These are phyloP conservation scores for Therioaphis trifolii DNA, from an alignment of 2,888 invertebrate genomes.

Conservation along the genomic window DNA sequence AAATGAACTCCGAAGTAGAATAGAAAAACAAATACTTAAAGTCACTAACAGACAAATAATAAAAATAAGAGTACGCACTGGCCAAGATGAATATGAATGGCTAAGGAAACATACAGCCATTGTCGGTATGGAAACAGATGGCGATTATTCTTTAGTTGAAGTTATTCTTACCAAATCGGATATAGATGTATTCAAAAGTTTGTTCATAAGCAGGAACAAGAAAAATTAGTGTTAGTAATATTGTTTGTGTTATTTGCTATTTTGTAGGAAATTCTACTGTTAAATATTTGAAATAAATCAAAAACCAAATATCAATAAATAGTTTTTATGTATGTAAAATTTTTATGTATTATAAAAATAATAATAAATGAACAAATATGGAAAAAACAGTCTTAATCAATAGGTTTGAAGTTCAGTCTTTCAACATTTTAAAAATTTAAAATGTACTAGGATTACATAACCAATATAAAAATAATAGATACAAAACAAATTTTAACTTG, in stretches of 20 bases:
- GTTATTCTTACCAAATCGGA: constrained; percentile 73
- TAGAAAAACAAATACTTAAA: constrained; percentile 72
- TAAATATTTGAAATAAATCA: not conserved
- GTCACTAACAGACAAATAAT: constrained; percentile 72
- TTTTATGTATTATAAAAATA: not conserved
- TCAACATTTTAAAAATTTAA: not conserved
- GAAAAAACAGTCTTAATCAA: not conserved
- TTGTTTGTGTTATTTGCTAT: not conserved
- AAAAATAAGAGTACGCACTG: constrained; percentile 73
- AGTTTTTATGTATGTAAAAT: not conserved
- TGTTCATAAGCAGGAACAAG: constrained; percentile 65
- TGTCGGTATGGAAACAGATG: constrained; percentile 70
- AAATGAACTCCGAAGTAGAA: constrained; percentile 68
- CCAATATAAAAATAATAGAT: not conserved
- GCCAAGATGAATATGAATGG: constrained; percentile 74
- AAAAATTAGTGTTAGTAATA: not conserved
- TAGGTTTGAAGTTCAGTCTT: constrained; percentile 18
- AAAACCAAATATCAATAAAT: not conserved
- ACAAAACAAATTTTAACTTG: too few species aligned
- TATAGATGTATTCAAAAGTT: constrained; percentile 72
- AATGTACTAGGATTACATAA: not conserved
- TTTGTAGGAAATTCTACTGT: not conserved
- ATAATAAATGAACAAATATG: not conserved
- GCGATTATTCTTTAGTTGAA: constrained; percentile 72
- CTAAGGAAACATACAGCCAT: constrained; percentile 77